These are phyloP conservation scores for Chymomyza costata DNA, from an alignment of 1,140 invertebrate genomes.

Conservation along the genomic window DNA sequence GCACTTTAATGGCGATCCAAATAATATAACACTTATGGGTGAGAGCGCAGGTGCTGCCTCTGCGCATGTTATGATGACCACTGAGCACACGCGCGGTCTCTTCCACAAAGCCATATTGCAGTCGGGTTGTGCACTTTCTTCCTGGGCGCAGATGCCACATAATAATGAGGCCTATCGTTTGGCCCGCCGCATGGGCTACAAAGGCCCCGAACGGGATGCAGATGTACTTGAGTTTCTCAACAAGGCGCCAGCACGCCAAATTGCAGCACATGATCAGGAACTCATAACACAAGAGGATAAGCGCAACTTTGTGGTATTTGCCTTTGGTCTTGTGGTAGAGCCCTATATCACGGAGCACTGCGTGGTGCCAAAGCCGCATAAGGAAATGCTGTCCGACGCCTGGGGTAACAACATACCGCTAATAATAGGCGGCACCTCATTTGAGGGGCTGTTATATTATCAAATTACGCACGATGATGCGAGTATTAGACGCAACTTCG, in stretches of 20 bases:
- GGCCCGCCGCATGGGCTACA: slow-evolving; percentile 52
- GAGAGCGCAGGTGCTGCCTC: slow-evolving; percentile 76
- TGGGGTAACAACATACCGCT: slow-evolving; percentile 75
- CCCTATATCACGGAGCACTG: slow-evolving; percentile 54
- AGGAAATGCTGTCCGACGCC: slow-evolving; percentile 33
- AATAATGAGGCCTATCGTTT: slow-evolving; percentile 41
- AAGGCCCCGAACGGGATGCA: slow-evolving; percentile 46
- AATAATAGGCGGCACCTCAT: slow-evolving; percentile 74
- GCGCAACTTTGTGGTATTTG: slow-evolving; percentile 34
- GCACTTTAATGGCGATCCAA: slow-evolving; percentile 76
- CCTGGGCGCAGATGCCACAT: slow-evolving; percentile 65
- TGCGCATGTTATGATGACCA: slow-evolving; percentile 78
- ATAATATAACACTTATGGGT: slow-evolving; percentile 76
- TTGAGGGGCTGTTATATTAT: slow-evolving; percentile 60
- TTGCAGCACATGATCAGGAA: slow-evolving; percentile 74
- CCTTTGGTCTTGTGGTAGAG: slow-evolving; percentile 58
- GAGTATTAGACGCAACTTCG: slow-evolving; percentile 38
- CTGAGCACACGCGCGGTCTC: slow-evolving; percentile 73
- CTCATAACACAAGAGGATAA: slow-evolving; percentile 41
- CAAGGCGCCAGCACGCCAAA: slow-evolving; percentile 75
- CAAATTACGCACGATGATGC: slow-evolving; percentile 30
- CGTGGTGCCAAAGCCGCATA: slow-evolving; percentile 48
- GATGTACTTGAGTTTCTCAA: slow-evolving; percentile 45
- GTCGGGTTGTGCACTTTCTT: slow-evolving; percentile 76
- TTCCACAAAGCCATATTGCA: slow-evolving; percentile 76